Base-by-base conservation (phyloP, 2,888 invertebrate species). In the Brachyopa scutellaris region DNA sequence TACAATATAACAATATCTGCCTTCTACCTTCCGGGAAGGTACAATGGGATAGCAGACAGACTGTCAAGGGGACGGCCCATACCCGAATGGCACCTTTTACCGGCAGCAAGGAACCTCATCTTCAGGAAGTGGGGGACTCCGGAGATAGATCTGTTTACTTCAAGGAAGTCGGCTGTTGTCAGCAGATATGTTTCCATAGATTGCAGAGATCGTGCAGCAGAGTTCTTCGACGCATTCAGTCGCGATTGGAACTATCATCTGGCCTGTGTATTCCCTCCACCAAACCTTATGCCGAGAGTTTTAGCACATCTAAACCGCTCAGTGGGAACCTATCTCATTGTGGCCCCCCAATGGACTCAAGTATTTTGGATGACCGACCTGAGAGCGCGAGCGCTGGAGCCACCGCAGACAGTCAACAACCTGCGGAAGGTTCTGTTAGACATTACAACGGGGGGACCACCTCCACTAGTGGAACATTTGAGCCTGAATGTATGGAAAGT, bases 71-170 rank as follows among this genome's bases (percentile, higher is more conserved):
- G 49, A 5, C n/a, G 38, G n/a, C 17, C 23, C 0, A 62, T 36
- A 51, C 61, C 61, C 1, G 61, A 72, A 36, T 72, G 51, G 61
- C 33, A 61, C 19, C 31, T 70, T 6, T 51, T 61, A 6, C 15
- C 61, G 7, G 7, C 7, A 21, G 69, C 49, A 31, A 21, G 17
- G n/a, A 7, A 6, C 1, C 4, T 9, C 26, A n/a, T 51, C 13
- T 42, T 51, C 61, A 3, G 51, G 11, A 51, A 29, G 3, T 19
- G 26, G 40, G 36, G 38, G 1, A 29, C 9, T 2, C 61, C 70
- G 21, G 61, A 61, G 1, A 61, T 70, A n/a, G 49, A 51, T 59
- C 47, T 69, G 15, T 69, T 69, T 49, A 49, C 59, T 9, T 59
- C 29, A 40, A 31, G 7, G 21, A 21, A 40, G 2, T 31, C 40